Evolutionary conservation across 2,113 vertebrate genomes (phyloP).

Genomic region (Chaenocephalus aceratus): DNA sequence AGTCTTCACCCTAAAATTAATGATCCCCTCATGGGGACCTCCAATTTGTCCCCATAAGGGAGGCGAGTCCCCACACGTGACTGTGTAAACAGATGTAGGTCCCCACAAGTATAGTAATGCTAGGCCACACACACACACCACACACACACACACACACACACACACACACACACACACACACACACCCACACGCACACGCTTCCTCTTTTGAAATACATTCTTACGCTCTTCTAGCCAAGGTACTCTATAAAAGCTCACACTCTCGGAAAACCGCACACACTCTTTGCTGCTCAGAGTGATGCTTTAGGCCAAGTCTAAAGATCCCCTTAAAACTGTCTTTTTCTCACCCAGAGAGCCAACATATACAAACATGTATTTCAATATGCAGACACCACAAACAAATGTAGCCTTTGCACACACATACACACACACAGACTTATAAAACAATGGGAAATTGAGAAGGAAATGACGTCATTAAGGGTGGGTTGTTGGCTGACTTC

Average conservation of each 20-base stretch:
- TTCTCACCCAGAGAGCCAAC: neutral
- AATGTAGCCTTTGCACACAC: neutral
- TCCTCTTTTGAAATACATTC: neutral
- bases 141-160: slow-evolving; percentile 34
- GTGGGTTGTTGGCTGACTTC: slow-evolving; percentile 63
- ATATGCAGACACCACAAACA: neutral
- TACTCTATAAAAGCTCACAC: slow-evolving; percentile 23
- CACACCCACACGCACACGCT: slow-evolving; percentile 35
- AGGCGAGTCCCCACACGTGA: too few relatives aligned
- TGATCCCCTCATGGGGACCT: too few relatives aligned
- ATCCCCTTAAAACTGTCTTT: slow-evolving; percentile 16
- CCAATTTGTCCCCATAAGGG: too few relatives aligned
- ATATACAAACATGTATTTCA: neutral
- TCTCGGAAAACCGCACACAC: slow-evolving; percentile 13
- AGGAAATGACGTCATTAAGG: slow-evolving; percentile 75
- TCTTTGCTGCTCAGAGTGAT: neutral
- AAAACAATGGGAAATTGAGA: slow-evolving; percentile 66
- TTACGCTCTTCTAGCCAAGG: slow-evolving; percentile 29
- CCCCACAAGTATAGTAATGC: too few relatives aligned
- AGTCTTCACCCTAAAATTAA: too few relatives aligned
- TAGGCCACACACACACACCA: too few relatives aligned
- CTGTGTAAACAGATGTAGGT: too few relatives aligned
- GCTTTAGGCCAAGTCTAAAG: slow-evolving; percentile 19
- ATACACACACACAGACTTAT: slow-evolving; percentile 8
- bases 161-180: slow-evolving; percentile 10